phyloP scores from a whole-genome alignment of 2,113 vertebrate species.

The Mungos mungo region DNA sequence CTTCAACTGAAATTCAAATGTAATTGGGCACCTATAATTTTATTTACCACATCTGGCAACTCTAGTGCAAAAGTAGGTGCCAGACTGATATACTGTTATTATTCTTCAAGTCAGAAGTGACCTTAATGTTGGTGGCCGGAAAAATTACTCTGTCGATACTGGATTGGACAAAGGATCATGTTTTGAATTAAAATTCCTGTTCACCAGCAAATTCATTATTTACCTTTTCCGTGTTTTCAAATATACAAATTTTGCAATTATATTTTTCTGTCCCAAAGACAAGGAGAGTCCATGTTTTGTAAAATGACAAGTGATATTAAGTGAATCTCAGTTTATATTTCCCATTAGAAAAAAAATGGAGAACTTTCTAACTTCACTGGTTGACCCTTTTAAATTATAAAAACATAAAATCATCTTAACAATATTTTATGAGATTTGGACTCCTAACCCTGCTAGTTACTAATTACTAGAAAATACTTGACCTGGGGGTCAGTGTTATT shows the following conservation, averaged over 20 bases:
- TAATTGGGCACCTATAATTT: background rate
- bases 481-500: constrained; percentile 28
- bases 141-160: background rate
- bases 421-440: constrained; percentile 56
- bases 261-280: background rate
- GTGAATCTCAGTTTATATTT: constrained; percentile 56
- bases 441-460: constrained; percentile 27
- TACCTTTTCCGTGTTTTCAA: constrained; percentile 13
- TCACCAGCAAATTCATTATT: constrained; percentile 21
- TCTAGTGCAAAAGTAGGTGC: background rate
- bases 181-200: constrained; percentile 54
- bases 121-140: background rate
- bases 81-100: background rate
- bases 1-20: background rate
- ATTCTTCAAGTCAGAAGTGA: background rate
- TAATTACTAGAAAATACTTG: constrained; percentile 64
- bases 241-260: background rate
- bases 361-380: constrained; percentile 31
- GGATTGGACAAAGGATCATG: background rate
- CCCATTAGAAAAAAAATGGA: constrained; percentile 62
- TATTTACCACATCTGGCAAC: background rate
- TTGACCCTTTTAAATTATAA: constrained; percentile 56
- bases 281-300: constrained; percentile 49
- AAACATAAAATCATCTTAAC: constrained; percentile 58
- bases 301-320: constrained; percentile 69